phyloP scores from a whole-genome alignment of 2,888 invertebrate genomes.

The Sarcophaga rosellei region DNA sequence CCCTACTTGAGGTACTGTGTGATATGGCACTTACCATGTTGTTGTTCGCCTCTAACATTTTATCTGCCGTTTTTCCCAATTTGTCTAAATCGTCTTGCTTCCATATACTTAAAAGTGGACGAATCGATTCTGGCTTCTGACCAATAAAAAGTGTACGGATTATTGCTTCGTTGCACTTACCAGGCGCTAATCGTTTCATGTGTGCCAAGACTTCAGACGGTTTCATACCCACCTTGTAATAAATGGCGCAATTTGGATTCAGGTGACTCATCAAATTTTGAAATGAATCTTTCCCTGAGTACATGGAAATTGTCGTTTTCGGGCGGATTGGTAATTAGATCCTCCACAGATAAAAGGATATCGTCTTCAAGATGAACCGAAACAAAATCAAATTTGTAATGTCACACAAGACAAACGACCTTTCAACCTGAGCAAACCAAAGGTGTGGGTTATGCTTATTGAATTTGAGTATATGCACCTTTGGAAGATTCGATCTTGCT shows the following conservation, averaged over 20 bases:
- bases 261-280: slow-evolving; percentile 21
- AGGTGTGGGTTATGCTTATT: slow-evolving; percentile 40
- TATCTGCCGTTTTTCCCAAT: slow-evolving; percentile 58
- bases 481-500: slow-evolving; percentile 17
- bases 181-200: slow-evolving; percentile 62
- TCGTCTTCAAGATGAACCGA: slow-evolving; percentile 41
- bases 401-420: slow-evolving; percentile 8
- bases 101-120: slow-evolving; percentile 46
- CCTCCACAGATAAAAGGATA: slow-evolving; percentile 45
- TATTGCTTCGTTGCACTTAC: slow-evolving; percentile 48
- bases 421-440: slow-evolving; percentile 50
- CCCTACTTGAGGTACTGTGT: neutral
- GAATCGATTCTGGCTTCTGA: slow-evolving; percentile 56
- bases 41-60: slow-evolving; percentile 49
- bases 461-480: slow-evolving; percentile 32
- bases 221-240: slow-evolving; percentile 53
- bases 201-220: slow-evolving; percentile 60
- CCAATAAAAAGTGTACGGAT: slow-evolving; percentile 59
- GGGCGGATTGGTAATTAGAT: slow-evolving; percentile 33
- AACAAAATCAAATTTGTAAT: slow-evolving; percentile 34
- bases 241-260: slow-evolving; percentile 36
- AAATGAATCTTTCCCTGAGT: neutral
- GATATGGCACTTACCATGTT: neutral
- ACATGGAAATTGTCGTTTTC: neutral
- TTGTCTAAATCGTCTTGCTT: slow-evolving; percentile 54